Evolutionary conservation across 2,888 invertebrate species (phyloP).

Genomic region (Tetheella fluctuosa): DNA sequence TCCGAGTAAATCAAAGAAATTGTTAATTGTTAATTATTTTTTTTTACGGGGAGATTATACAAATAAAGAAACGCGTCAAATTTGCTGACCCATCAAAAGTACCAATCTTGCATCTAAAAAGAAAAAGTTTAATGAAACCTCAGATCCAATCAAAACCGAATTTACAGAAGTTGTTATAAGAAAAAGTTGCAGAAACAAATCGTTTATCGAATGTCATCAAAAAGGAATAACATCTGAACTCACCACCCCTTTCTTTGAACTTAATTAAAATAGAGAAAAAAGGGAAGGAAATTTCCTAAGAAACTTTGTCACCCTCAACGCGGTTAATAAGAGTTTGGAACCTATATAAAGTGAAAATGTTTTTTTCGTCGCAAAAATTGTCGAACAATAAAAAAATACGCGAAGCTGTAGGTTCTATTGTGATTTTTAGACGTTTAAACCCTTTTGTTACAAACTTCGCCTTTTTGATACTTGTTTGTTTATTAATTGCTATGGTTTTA

Average conservation of each 20-base stretch:
- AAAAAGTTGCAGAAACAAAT: slow-evolving; percentile 63
- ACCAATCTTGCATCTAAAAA: slow-evolving; percentile 14
- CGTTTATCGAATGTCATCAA: slow-evolving; percentile 81
- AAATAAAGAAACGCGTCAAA: background rate
- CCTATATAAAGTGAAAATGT: slow-evolving; percentile 14
- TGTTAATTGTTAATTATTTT: background rate
- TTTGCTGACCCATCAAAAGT: background rate
- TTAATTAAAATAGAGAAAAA: slow-evolving; percentile 72
- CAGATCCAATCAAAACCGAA: slow-evolving; percentile 60
- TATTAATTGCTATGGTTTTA: background rate
- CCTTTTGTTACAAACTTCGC: slow-evolving; percentile 4
- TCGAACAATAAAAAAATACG: slow-evolving; percentile 13
- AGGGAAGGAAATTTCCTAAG: slow-evolving; percentile 36
- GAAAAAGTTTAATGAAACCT: slow-evolving; percentile 45
- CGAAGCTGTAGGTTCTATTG: slow-evolving; percentile 5
- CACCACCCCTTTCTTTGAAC: slow-evolving; percentile 67
- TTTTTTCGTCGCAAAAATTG: slow-evolving; percentile 5
- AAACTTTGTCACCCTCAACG: slow-evolving; percentile 41
- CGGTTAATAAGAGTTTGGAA: slow-evolving; percentile 40
- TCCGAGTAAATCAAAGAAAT: too few species aligned
- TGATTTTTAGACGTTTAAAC: slow-evolving; percentile 10
- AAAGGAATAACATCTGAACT: slow-evolving; percentile 71
- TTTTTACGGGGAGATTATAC: background rate
- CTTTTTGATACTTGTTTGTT: slow-evolving; percentile 8
- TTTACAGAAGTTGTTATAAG: slow-evolving; percentile 56